These are phyloP conservation scores for Tyto alba DNA, from an alignment of 2,113 vertebrate genomes.

Conservation along the genomic window DNA sequence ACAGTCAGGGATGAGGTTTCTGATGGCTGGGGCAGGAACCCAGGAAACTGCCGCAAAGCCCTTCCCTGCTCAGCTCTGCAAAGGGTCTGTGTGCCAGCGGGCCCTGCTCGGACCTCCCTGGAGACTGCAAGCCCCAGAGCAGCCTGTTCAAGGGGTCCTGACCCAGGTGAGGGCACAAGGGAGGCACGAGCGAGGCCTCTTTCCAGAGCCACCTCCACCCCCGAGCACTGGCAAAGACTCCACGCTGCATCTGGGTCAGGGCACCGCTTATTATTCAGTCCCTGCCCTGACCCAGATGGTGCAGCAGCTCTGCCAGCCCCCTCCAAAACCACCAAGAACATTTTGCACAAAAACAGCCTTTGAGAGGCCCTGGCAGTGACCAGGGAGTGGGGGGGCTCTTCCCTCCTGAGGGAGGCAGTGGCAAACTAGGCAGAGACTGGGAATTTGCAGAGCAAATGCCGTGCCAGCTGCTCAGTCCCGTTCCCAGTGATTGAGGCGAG, in stretches of 20 bases:
- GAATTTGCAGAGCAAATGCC: neutral
- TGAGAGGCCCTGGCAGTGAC: slow-evolving; percentile 14
- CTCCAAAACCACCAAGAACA: neutral
- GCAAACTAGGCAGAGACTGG: fast-evolving
- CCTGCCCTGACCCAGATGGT: slow-evolving; percentile 60
- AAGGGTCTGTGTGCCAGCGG: neutral
- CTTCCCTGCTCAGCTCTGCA: neutral
- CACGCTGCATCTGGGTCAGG: neutral
- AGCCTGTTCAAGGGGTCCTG: neutral
- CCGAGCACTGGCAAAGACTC: neutral
- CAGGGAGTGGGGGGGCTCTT: neutral
- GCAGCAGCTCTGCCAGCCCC: slow-evolving; percentile 24
- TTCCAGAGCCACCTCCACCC: neutral
- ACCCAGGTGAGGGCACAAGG: neutral
- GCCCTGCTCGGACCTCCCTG: neutral
- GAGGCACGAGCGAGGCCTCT: fast-evolving
- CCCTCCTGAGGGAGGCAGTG: neutral
- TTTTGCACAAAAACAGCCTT: slow-evolving; percentile 53
- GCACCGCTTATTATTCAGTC: slow-evolving; percentile 41
- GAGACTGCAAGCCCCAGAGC: neutral
- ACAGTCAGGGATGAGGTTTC: neutral
- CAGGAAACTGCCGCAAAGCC: neutral
- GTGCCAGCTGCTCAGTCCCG: neutral
- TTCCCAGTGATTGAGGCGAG: fast-evolving
- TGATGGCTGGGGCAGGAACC: neutral